A percentile compares a stretch with the other conserved stretches of the same genome.
These are phyloP conservation scores for Arctopsyche grandis DNA, from an alignment of 1,140 invertebrate species.

Conservation along the genomic window DNA sequence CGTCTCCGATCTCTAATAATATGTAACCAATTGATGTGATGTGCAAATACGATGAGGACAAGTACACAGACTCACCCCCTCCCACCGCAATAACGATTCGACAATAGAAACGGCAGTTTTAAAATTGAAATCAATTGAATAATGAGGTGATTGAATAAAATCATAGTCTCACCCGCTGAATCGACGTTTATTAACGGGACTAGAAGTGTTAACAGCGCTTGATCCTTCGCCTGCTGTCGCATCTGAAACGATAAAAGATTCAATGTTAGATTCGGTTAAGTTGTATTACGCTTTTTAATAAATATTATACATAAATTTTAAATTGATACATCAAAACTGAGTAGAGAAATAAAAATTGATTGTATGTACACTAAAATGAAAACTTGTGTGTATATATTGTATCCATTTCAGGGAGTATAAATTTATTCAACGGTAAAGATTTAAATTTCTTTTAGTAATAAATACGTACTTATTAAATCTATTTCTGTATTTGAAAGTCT, in stretches of 20 bases:
- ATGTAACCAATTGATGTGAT: no score
- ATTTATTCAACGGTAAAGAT: no score
- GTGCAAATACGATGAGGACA: no score
- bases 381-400: no score
- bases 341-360: background rate
- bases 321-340: background rate
- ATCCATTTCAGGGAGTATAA: no score
- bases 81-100: constrained; percentile 49
- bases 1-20: no score
- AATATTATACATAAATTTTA: background rate
- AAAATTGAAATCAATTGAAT: constrained; percentile 22
- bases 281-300: background rate
- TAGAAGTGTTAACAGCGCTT: constrained; percentile 69
- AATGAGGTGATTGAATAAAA: constrained; percentile 33
- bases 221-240: constrained; percentile 66
- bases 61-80: no score
- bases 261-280: constrained; percentile 22
- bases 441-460: no score
- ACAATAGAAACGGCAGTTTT: constrained; percentile 56
- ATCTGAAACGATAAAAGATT: constrained; percentile 58
- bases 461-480: no score
- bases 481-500: no score
- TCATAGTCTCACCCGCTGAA: constrained; percentile 80
- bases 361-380: no score
- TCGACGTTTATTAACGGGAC: constrained; percentile 82